Evolutionary conservation across 2,888 invertebrate species (phyloP).

Genomic region (Exocentrus adspersus): DNA sequence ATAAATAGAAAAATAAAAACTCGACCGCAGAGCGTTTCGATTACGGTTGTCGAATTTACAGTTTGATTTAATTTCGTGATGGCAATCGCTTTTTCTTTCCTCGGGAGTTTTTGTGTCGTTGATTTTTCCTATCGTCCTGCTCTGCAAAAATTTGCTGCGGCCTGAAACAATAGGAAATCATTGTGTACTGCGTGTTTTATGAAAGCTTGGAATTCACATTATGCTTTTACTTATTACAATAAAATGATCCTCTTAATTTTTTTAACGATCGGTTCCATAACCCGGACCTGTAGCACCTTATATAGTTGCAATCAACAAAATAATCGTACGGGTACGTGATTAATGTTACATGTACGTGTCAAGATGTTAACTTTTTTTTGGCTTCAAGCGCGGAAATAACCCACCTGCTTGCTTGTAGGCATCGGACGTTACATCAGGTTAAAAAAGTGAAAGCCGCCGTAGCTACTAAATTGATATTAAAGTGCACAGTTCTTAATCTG

Average conservation of each 20-base stretch:
- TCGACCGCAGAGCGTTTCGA: not conserved
- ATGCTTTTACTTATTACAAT: no score
- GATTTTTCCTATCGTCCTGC: not conserved
- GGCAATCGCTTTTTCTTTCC: not conserved
- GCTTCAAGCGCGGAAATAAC: slow-evolving; percentile 7
- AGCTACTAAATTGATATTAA: slow-evolving; percentile 26
- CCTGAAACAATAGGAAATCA: not conserved
- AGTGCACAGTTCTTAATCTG: not conserved
- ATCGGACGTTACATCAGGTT: slow-evolving; percentile 32
- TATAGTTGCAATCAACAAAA: no score
- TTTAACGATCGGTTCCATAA: no score
- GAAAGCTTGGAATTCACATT: no score
- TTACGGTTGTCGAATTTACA: not conserved
- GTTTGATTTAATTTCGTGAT: not conserved
- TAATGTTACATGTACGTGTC: no score
- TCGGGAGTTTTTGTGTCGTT: not conserved
- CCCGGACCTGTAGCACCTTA: no score
- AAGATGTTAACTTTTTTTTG: no score
- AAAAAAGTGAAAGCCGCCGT: slow-evolving; percentile 39
- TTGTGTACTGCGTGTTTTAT: not conserved
- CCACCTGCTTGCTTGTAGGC: slow-evolving; percentile 28
- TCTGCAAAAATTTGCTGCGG: not conserved
- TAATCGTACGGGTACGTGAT: no score
- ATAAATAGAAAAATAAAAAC: not conserved
- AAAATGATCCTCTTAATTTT: no score